Percentiles rank a stretch among this genome's conserved stretches.
phyloP scores from a whole-genome alignment of 2,888 invertebrate species.

The Volucella zonaria region DNA sequence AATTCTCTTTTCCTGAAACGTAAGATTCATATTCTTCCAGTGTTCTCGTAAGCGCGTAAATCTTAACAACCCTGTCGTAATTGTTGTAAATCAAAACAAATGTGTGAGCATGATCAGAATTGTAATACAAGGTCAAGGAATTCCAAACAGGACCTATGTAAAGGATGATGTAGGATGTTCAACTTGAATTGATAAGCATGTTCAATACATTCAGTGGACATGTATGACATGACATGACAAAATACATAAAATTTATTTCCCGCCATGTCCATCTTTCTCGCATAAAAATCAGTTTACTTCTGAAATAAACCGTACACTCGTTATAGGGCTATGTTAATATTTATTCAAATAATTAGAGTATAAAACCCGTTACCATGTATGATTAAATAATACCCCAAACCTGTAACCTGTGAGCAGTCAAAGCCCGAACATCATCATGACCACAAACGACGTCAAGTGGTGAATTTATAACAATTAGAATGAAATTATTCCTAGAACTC shows the following conservation, averaged over 20 bases:
- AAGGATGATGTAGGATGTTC: constrained; percentile 14
- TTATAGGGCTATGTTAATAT: background rate
- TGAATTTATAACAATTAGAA: no score
- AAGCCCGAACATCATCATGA: no score
- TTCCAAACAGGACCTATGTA: background rate
- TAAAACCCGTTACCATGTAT: background rate
- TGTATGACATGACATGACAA: no score
- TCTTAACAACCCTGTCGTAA: constrained; percentile 24
- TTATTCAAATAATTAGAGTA: background rate
- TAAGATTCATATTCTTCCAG: constrained; percentile 22
- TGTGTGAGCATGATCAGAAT: constrained; percentile 31
- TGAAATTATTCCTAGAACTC: no score
- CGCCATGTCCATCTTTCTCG: background rate
- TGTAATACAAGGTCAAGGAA: constrained; percentile 19
- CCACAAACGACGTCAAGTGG: no score
- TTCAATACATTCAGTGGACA: background rate
- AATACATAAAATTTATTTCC: background rate
- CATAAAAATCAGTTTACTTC: background rate
- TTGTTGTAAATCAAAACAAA: constrained; percentile 32
- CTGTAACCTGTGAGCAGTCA: no score
- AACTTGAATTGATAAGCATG: background rate
- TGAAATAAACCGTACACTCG: background rate
- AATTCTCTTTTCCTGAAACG: background rate
- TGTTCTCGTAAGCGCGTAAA: constrained; percentile 1
- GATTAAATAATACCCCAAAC: no score